These are phyloP conservation scores for Zaprionus lineosus DNA, from an alignment of 2,888 invertebrate genomes.

Conservation along the genomic window DNA sequence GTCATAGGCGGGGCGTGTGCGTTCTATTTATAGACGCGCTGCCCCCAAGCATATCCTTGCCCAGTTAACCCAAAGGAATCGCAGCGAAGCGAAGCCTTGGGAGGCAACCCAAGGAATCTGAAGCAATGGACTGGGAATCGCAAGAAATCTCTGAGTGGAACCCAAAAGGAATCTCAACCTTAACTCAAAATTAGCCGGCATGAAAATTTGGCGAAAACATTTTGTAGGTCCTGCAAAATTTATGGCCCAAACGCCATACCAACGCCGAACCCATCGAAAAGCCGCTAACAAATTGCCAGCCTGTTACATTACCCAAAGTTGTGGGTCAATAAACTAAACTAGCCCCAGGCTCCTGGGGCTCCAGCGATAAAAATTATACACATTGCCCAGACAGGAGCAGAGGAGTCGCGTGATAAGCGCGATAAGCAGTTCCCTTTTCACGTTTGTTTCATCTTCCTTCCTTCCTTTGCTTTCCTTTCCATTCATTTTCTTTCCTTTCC, in stretches of 20 bases:
- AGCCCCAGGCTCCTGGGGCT: slow-evolving; percentile 19
- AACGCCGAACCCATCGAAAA: slow-evolving; percentile 31
- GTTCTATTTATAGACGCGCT: slow-evolving; percentile 54
- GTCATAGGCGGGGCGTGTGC: slow-evolving; percentile 15
- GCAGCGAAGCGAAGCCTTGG: no score
- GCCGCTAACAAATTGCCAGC: slow-evolving; percentile 49
- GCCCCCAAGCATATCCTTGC: no score
- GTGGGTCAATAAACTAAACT: slow-evolving; percentile 67
- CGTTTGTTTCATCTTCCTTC: no score
- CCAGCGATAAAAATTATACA: slow-evolving; percentile 58
- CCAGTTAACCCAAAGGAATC: slow-evolving; percentile 7
- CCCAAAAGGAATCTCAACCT: slow-evolving; percentile 59
- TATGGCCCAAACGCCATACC: slow-evolving; percentile 47
- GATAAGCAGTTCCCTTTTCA: slow-evolving; percentile 46
- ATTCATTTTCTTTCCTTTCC: no score
- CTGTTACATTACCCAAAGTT: slow-evolving; percentile 59
- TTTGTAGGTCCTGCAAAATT: slow-evolving; percentile 29
- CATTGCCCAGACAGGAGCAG: slow-evolving; percentile 29
- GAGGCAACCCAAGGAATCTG: no score
- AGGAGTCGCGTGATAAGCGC: slow-evolving; percentile 67
- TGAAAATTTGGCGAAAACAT: slow-evolving; percentile 43
- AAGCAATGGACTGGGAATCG: no score
- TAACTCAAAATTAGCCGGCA: slow-evolving; percentile 67
- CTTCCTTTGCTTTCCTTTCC: no score
- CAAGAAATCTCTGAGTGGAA: no score